phyloP scores from a whole-genome alignment of 2,797 vertebrate genomes.

The Neosilurus mollespiculum region DNA sequence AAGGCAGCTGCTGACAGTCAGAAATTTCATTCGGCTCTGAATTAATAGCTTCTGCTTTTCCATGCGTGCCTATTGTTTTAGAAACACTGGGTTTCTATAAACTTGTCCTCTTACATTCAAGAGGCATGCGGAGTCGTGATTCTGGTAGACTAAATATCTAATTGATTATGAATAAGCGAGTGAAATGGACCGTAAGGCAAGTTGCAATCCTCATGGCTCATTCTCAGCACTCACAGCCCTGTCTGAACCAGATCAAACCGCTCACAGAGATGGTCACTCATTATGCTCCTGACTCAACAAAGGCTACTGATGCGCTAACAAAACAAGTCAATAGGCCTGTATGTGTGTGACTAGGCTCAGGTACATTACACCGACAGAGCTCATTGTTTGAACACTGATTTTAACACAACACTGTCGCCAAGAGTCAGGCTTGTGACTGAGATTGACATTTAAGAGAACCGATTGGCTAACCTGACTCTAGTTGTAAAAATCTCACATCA shows the following conservation, averaged over 20 bases:
- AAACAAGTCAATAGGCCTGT: constrained; percentile 38
- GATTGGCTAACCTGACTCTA: background rate
- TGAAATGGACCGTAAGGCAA: constrained; percentile 41
- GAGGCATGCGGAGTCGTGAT: constrained; percentile 19
- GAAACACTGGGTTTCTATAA: background rate
- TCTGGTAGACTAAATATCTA: constrained; percentile 41
- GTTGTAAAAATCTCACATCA: background rate
- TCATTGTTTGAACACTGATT: constrained; percentile 11
- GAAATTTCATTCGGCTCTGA: background rate
- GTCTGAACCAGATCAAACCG: constrained; percentile 43
- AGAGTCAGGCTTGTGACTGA: background rate
- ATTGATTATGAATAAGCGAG: constrained; percentile 43
- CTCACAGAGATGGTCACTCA: constrained; percentile 32
- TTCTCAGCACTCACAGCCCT: constrained; percentile 22
- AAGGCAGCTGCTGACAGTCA: constrained; percentile 14
- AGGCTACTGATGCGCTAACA: constrained; percentile 34
- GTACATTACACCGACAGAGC: constrained; percentile 24
- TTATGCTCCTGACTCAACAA: constrained; percentile 32
- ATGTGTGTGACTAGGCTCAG: constrained; percentile 21
- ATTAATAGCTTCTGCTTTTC: constrained; percentile 20
- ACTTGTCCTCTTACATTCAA: constrained; percentile 7
- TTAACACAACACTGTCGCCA: constrained; percentile 5
- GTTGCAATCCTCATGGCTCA: constrained; percentile 16
- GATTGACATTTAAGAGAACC: constrained; percentile 2
- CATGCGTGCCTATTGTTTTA: background rate